These are phyloP conservation scores for Drymonia ruficornis DNA, from an alignment of 2,888 invertebrate species.

Conservation along the genomic window DNA sequence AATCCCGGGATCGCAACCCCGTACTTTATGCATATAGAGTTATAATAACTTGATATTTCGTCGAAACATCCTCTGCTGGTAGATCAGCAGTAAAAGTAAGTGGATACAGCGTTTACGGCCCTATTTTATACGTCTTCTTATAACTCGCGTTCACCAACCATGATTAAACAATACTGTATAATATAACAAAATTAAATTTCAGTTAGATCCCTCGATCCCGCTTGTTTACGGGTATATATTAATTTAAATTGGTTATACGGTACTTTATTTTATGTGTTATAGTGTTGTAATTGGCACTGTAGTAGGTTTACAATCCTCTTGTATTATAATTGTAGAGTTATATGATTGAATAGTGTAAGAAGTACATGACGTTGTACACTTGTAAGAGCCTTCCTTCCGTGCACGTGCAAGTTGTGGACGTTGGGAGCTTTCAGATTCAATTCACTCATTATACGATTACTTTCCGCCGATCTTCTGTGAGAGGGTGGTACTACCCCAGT, in stretches of 20 bases:
- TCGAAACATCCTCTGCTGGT: conserved; percentile 47
- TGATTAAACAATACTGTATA: conserved; percentile 65
- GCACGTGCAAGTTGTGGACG: too few species aligned
- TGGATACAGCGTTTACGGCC: conserved; percentile 69
- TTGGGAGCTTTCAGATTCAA: too few species aligned
- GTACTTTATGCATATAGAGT: conserved; percentile 41
- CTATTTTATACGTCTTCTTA: conserved; percentile 67
- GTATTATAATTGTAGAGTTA: conserved; percentile 12
- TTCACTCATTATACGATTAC: too few species aligned
- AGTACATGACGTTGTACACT: too few species aligned
- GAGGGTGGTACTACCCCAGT: too few species aligned
- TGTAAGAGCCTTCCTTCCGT: too few species aligned
- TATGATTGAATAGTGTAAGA: background rate
- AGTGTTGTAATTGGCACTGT: conserved; percentile 57
- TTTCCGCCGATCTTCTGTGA: too few species aligned
- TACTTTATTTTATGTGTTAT: conserved; percentile 51
- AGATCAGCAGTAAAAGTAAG: conserved; percentile 66
- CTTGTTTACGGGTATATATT: conserved; percentile 52
- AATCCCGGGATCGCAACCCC: conserved; percentile 1
- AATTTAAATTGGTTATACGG: conserved; percentile 55
- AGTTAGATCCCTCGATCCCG: conserved; percentile 47
- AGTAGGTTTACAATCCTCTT: conserved; percentile 44
- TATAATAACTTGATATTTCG: conserved; percentile 57
- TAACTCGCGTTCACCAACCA: conserved; percentile 57
- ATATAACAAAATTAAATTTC: conserved; percentile 65